Evolutionary conservation across 2,113 vertebrate species (phyloP).

Genomic region (Narcine bancroftii): DNA sequence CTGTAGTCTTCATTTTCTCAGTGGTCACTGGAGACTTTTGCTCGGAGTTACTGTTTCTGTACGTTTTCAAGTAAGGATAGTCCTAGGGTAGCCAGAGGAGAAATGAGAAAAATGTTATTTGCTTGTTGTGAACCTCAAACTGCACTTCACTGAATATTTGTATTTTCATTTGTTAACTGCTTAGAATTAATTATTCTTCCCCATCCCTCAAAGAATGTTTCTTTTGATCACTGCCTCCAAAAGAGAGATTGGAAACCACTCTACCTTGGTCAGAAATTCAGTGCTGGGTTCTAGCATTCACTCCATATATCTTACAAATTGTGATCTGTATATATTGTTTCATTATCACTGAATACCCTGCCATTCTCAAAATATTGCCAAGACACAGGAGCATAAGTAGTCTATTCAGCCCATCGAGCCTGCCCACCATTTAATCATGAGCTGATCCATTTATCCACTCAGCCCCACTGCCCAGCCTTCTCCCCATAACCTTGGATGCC

Average conservation of each 20-base stretch:
- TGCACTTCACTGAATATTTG: background rate
- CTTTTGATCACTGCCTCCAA: background rate
- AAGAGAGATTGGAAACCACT: background rate
- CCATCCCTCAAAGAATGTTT: background rate
- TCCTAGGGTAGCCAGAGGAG: conserved; percentile 45
- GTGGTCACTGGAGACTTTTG: conserved; percentile 38
- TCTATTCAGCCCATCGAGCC: too few species aligned
- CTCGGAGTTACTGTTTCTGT: conserved; percentile 52
- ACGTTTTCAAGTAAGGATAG: conserved; percentile 54
- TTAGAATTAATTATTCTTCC: background rate
- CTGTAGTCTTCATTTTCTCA: background rate
- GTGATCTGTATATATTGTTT: background rate
- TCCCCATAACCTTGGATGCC: too few species aligned
- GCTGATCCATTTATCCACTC: too few species aligned
- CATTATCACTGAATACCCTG: background rate
- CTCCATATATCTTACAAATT: background rate
- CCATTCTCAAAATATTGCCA: too few species aligned
- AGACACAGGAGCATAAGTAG: too few species aligned
- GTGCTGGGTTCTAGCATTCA: background rate
- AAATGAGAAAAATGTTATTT: background rate
- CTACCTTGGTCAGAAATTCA: background rate
- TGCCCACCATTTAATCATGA: too few species aligned
- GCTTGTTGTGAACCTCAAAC: background rate
- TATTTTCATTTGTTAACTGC: background rate
- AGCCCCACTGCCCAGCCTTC: too few species aligned